Evolutionary conservation across 53 echinoderm and acorn worm species (phyloP).

Genomic region (Patiria pectinifera): DNA sequence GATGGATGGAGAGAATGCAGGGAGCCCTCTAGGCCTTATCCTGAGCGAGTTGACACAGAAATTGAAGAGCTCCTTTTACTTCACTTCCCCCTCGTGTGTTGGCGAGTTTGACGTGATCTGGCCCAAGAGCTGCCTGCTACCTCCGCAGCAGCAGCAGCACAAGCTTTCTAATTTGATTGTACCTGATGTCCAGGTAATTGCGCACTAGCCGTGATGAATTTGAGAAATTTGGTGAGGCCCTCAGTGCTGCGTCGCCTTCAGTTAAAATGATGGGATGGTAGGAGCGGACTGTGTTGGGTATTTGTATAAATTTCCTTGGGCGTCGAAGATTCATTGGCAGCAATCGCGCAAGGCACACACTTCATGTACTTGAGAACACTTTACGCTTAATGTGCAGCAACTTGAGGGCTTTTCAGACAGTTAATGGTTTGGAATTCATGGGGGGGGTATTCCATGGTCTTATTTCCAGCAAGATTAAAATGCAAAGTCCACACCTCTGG

Average conservation of each 20-base stretch:
- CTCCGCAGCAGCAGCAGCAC: neutral
- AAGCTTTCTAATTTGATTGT: constrained; percentile 49
- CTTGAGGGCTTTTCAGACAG: too few relatives aligned
- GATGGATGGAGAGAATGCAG: neutral
- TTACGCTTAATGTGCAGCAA: too few relatives aligned
- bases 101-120: constrained; percentile 23
- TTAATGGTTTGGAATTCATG: too few relatives aligned
- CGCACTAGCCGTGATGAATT: constrained; percentile 55
- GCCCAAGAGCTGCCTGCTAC: neutral
- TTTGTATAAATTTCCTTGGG: neutral
- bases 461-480: too few relatives aligned
- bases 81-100: neutral
- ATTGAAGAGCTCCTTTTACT: constrained; percentile 7
- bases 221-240: constrained; percentile 42
- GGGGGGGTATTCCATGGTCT: too few relatives aligned
- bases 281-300: neutral
- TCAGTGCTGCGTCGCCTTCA: neutral
- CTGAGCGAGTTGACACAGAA: neutral
- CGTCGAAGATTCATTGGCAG: neutral
- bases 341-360: neutral
- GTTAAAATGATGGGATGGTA: neutral
- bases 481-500: too few relatives aligned
- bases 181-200: constrained; percentile 58
- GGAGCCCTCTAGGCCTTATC: constrained; percentile 7
- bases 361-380: too few relatives aligned